Conservation (phyloP, 2,797 vertebrate genomes). For the Pseudochaenichthys georgianus region DNA sequence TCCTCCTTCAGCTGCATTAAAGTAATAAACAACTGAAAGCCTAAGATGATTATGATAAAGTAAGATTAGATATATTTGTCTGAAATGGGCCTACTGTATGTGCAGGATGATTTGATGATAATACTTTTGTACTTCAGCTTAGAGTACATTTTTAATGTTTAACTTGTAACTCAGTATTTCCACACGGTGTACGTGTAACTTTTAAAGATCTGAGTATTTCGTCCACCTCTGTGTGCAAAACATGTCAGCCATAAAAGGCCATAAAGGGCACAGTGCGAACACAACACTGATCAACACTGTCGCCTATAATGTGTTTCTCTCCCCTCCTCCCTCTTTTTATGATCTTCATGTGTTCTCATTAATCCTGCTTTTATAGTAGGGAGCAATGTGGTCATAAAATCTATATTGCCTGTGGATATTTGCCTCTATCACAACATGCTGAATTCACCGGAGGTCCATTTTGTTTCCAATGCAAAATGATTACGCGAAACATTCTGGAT, state of each 20-base stretch:
- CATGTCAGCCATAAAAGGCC: neutral
- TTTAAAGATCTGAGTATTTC: too few relatives aligned
- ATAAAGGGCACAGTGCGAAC: conserved; percentile 49
- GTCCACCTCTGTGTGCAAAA: neutral
- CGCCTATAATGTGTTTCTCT: neutral
- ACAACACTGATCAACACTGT: conserved; percentile 6
- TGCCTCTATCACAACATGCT: conserved; percentile 22
- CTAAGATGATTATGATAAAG: too few relatives aligned
- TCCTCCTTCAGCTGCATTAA: too few relatives aligned
- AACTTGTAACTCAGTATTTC: too few relatives aligned
- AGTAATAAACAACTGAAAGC: too few relatives aligned
- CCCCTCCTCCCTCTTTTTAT: conserved; percentile 58
- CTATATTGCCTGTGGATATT: conserved; percentile 10
- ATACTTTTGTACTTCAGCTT: too few relatives aligned
- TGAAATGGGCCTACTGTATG: too few relatives aligned
- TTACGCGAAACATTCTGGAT: conserved; percentile 1
- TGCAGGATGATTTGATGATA: too few relatives aligned
- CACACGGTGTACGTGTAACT: too few relatives aligned
- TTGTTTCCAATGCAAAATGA: conserved; percentile 8
- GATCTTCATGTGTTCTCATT: conserved; percentile 62
- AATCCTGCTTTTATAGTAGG: conserved; percentile 53
- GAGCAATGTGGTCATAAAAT: conserved; percentile 57
- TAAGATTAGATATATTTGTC: too few relatives aligned
- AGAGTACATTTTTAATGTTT: too few relatives aligned
- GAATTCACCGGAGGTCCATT: neutral